phyloP scores from a whole-genome alignment of 2,888 invertebrate genomes.

The Nineta flava region DNA sequence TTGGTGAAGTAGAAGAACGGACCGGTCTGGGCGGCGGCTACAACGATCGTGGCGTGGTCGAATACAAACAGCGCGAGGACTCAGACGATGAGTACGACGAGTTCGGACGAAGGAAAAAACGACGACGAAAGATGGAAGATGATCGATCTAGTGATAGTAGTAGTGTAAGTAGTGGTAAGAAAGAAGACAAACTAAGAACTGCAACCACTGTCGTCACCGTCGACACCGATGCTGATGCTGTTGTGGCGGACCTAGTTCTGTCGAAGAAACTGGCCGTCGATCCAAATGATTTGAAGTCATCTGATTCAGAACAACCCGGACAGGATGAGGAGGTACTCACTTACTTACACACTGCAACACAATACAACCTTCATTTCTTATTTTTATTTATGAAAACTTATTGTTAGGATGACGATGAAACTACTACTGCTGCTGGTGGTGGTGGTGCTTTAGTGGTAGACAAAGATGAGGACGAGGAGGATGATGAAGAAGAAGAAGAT shows the following conservation, averaged over 20 bases:
- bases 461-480: constrained; percentile 14
- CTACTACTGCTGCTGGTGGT: too few relatives aligned
- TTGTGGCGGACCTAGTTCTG: too few relatives aligned
- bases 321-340: too few relatives aligned
- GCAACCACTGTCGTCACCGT: not conserved
- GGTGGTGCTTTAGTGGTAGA: not conserved
- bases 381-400: too few relatives aligned
- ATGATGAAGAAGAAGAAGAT: constrained; percentile 20
- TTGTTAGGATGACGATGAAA: too few relatives aligned
- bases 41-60: constrained; percentile 90
- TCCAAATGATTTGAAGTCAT: too few relatives aligned
- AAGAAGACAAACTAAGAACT: not conserved
- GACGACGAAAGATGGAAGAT: constrained; percentile 13
- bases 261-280: too few relatives aligned
- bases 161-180: not conserved
- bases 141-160: constrained; percentile 10
- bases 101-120: constrained; percentile 26
- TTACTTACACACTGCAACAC: too few relatives aligned
- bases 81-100: constrained; percentile 95
- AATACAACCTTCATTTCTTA: too few relatives aligned
- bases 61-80: constrained; percentile 77
- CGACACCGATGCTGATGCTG: not conserved
- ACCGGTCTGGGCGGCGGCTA: constrained; percentile 77
- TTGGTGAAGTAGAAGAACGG: constrained; percentile 77
- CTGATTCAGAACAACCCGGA: too few relatives aligned